A percentile compares a stretch with the other conserved stretches of the same genome.
phyloP scores from a whole-genome alignment of 2,797 vertebrate genomes.

The Anomalospiza imberbis region DNA sequence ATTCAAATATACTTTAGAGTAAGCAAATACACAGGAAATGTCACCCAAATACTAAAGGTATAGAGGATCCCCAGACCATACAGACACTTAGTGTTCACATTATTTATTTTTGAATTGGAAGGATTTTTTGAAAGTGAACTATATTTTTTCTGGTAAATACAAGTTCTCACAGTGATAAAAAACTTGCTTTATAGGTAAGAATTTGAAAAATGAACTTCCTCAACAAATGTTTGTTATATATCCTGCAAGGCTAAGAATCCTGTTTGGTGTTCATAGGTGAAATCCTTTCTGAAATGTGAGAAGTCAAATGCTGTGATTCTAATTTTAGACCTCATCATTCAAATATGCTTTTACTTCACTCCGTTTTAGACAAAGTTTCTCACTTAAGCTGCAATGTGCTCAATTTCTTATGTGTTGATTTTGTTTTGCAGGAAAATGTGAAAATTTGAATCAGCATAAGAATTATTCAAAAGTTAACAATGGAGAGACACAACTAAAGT shows the following conservation, averaged over 20 bases:
- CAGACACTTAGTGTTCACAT: conserved; percentile 14
- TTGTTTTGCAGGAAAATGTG: not conserved
- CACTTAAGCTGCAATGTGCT: not conserved
- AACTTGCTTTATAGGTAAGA: conserved; percentile 39
- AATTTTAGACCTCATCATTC: not conserved
- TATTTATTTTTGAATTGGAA: conserved; percentile 64
- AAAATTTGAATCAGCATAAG: not conserved
- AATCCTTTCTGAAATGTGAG: conserved; percentile 32
- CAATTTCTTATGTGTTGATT: not conserved
- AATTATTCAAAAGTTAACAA: conserved; percentile 20
- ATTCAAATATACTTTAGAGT: conserved; percentile 55
- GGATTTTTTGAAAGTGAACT: conserved; percentile 53
- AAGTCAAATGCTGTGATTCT: conserved; percentile 41
- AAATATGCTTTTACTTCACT: not conserved
- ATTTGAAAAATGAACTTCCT: conserved; percentile 48
- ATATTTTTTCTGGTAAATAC: conserved; percentile 49
- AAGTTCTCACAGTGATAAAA: conserved; percentile 2
- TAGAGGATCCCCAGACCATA: conserved; percentile 7
- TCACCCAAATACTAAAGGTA: conserved; percentile 60
- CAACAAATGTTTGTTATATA: conserved; percentile 44
- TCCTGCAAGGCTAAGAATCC: conserved; percentile 4
- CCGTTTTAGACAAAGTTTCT: not conserved
- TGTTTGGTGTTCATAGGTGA: conserved; percentile 36
- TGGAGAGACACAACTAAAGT: conserved; percentile 38
- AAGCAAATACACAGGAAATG: conserved; percentile 65